phyloP scores from a whole-genome alignment of 2,113 vertebrate species.

The Thryonomys swinderianus region DNA sequence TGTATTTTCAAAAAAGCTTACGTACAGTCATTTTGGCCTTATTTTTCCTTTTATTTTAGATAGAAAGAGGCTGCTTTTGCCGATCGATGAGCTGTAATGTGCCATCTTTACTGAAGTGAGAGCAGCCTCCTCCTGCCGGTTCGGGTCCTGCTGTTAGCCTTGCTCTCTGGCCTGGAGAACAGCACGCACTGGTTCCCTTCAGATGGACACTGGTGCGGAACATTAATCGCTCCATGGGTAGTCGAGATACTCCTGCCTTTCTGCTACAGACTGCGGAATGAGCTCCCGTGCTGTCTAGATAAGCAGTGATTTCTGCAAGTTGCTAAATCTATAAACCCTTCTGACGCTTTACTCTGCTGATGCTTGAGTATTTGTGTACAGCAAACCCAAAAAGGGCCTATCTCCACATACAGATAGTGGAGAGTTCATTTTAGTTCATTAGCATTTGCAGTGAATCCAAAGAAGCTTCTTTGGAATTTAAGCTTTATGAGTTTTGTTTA shows the following conservation, averaged over 20 bases:
- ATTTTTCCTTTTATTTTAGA: constrained; percentile 7
- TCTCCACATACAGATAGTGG: not conserved
- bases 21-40: not conserved
- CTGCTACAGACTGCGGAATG: not conserved
- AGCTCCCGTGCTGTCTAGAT: not conserved
- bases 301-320: not conserved
- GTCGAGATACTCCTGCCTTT: not conserved
- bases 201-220: not conserved
- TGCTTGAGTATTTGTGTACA: constrained; percentile 21
- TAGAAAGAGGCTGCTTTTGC: constrained; percentile 14
- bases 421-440: not conserved
- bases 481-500: constrained; percentile 17
- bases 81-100: not conserved
- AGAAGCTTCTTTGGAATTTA: not conserved
- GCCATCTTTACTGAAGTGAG: not conserved
- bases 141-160: not conserved
- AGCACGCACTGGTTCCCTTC: not conserved
- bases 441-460: constrained; percentile 37
- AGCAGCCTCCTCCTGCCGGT: not conserved
- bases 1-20: not conserved
- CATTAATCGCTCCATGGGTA: not conserved
- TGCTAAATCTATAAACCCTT: not conserved
- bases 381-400: not conserved
- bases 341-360: not conserved
- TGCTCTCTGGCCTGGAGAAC: not conserved